A percentile compares a stretch with the other conserved stretches of the same genome.
phyloP scores from a whole-genome alignment of 2,797 vertebrate genomes.

The Sciaenops ocellatus region DNA sequence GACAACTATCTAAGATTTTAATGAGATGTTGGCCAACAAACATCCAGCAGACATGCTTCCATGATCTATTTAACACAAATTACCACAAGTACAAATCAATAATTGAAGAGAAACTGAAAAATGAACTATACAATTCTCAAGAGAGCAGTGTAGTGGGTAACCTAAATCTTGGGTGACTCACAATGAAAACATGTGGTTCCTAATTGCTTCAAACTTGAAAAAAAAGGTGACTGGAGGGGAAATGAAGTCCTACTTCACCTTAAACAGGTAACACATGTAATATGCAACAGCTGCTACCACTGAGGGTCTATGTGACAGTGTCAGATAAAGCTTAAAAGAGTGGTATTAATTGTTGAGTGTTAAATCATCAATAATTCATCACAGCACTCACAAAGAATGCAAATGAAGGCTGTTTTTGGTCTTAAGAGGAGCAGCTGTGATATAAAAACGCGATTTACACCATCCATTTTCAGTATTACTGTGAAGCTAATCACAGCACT shows the following conservation, averaged over 20 bases:
- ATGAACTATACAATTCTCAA: background rate
- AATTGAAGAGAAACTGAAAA: background rate
- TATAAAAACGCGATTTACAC: background rate
- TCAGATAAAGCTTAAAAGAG: conserved; percentile 28
- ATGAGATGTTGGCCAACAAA: background rate
- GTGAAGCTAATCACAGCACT: background rate
- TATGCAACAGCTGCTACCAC: conserved; percentile 15
- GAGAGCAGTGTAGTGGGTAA: background rate
- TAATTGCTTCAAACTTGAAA: background rate
- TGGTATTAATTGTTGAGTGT: background rate
- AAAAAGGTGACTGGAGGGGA: background rate
- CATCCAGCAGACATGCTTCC: background rate
- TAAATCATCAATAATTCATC: background rate
- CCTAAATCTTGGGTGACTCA: background rate
- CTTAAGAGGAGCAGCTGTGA: conserved; percentile 3
- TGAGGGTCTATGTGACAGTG: conserved; percentile 20
- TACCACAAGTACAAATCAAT: background rate
- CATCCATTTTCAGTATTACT: background rate
- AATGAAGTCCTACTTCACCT: background rate
- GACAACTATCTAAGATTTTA: conserved; percentile 21
- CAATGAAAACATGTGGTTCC: background rate
- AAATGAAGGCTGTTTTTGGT: conserved; percentile 10
- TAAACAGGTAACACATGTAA: conserved; percentile 35
- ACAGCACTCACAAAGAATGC: conserved; percentile 9
- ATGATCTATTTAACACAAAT: background rate